phyloP scores from a whole-genome alignment of 2,113 vertebrate species.

The Microcebus tavaratra region DNA sequence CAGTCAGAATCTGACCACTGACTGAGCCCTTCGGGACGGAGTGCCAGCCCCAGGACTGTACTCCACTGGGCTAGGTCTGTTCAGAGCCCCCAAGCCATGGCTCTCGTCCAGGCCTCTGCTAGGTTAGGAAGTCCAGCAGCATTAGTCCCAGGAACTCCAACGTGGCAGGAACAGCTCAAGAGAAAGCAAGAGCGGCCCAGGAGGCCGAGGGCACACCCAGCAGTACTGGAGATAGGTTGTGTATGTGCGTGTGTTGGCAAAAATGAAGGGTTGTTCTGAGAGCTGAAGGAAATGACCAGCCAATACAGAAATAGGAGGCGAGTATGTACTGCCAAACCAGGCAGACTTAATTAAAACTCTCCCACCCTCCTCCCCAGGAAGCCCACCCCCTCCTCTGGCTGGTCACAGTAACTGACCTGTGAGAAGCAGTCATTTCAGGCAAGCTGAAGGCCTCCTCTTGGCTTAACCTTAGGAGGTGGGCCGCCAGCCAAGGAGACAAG shows the following conservation, averaged over 20 bases:
- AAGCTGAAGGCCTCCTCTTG: background rate
- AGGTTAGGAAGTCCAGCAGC: background rate
- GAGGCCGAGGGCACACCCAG: background rate
- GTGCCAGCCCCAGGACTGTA: background rate
- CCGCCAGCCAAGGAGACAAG: background rate
- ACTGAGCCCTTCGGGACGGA: background rate
- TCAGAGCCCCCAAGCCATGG: background rate
- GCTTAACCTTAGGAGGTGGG: background rate
- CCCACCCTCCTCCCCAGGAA: background rate
- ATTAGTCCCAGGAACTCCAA: background rate
- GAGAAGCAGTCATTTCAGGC: slow-evolving; percentile 29
- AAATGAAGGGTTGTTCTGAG: slow-evolving; percentile 23
- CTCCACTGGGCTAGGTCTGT: background rate
- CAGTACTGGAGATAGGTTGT: background rate
- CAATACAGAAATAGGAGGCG: background rate
- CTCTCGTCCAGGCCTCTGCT: background rate
- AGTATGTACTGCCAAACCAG: background rate
- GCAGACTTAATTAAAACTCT: slow-evolving; percentile 22
- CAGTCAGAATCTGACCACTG: background rate
- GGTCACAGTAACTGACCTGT: background rate
- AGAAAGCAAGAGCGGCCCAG: background rate
- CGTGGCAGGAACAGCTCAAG: background rate
- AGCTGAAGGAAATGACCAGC: background rate
- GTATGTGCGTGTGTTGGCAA: background rate
- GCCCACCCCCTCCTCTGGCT: background rate